These are phyloP conservation scores for Drosophila tropicalis DNA, from an alignment of 1,140 invertebrate genomes.

Conservation along the genomic window DNA sequence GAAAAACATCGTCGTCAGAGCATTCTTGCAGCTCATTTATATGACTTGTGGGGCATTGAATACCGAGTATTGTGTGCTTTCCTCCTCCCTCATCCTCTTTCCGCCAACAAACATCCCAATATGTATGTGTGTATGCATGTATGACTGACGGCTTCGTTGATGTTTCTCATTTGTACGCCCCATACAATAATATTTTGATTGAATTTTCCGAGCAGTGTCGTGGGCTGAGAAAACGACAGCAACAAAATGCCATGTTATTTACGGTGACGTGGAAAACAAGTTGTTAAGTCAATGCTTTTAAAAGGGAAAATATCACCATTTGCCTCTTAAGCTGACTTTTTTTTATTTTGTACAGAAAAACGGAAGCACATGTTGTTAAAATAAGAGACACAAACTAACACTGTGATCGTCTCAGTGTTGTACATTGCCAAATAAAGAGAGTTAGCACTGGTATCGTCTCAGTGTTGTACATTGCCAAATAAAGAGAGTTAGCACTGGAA, in stretches of 20 bases:
- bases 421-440: not conserved
- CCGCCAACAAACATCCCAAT: conserved; percentile 20
- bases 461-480: not conserved
- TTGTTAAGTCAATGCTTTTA: conserved; percentile 53
- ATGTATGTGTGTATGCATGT: conserved; percentile 13
- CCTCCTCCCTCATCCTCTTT: no score
- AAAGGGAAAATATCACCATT: not conserved
- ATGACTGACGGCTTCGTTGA: conserved; percentile 61
- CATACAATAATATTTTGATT: conserved; percentile 79
- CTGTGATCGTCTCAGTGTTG: not conserved
- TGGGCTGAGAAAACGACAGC: not conserved
- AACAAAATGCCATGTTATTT: conserved; percentile 72
- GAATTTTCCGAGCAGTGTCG: conserved; percentile 49
- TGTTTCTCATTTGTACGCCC: conserved; percentile 67
- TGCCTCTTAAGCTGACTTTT: not conserved
- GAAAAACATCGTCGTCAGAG: conserved; percentile 54
- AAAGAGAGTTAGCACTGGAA: no score
- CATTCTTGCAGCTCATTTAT: conserved; percentile 48
- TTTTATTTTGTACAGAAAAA: no score
- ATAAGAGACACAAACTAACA: no score
- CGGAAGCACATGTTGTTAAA: no score
- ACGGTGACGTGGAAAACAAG: conserved; percentile 69
- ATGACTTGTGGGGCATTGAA: conserved; percentile 30
- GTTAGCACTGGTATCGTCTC: no score
- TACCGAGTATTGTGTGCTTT: conserved; percentile 5